phyloP scores from a whole-genome alignment of 2,888 invertebrate species.

The Macrostomum cliftonense region DNA sequence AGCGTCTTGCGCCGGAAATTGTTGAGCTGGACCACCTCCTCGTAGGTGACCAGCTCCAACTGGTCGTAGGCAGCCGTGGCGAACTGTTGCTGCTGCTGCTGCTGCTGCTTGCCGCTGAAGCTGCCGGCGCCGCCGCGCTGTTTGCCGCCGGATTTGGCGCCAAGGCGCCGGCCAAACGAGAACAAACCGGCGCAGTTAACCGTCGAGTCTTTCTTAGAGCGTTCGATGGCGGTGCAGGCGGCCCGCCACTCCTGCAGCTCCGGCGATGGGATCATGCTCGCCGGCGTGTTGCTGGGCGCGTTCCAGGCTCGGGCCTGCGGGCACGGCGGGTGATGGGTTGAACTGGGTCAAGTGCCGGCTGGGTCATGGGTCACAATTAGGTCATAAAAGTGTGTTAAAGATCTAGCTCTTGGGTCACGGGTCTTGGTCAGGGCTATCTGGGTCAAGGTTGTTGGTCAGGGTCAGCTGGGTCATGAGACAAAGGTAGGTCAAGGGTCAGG shows the following conservation, averaged over 20 bases:
- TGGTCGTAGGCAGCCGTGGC: conserved; percentile 50
- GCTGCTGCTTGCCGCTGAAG: conserved; percentile 75
- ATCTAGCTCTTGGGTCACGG: too few species aligned
- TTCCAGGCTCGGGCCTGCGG: conserved; percentile 3
- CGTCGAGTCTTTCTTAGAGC: conserved; percentile 58
- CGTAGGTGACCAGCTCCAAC: conserved; percentile 86
- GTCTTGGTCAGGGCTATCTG: too few species aligned
- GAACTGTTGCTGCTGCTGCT: conserved; percentile 38
- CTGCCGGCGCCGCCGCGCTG: conserved; percentile 74
- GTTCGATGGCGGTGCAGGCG: conserved; percentile 39
- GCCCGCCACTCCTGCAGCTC: conserved; percentile 90
- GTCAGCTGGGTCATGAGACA: too few species aligned
- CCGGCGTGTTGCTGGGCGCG: conserved; percentile 42
- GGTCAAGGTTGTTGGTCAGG: too few species aligned
- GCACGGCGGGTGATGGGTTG: too few species aligned
- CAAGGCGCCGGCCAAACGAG: too few species aligned
- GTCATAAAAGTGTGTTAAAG: neutral
- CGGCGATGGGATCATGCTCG: conserved; percentile 83
- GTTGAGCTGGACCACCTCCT: conserved; percentile 83
- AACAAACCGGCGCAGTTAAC: conserved; percentile 63
- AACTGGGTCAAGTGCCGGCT: neutral
- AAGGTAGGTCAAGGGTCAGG: too few species aligned
- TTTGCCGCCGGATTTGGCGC: too few species aligned
- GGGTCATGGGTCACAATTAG: neutral
- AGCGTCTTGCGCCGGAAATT: conserved; percentile 36